These are phyloP conservation scores for Eilema sororculum DNA, from an alignment of 2,888 invertebrate species.

Conservation along the genomic window DNA sequence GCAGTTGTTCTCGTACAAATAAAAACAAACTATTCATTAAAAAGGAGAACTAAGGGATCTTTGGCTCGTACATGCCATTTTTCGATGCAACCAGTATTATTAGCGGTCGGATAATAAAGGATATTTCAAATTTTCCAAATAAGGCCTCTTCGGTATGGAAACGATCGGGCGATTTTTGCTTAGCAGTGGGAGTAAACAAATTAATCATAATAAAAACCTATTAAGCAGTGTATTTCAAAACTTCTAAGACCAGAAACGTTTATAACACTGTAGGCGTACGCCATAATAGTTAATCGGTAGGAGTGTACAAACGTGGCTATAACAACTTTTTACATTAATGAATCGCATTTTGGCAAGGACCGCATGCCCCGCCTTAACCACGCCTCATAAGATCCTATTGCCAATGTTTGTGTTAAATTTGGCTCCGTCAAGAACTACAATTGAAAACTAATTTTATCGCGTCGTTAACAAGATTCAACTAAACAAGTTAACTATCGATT, in stretches of 20 bases:
- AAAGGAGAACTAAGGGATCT: no score
- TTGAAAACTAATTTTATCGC: background rate
- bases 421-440: background rate
- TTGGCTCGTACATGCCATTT: no score
- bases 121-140: background rate
- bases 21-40: no score
- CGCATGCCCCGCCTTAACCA: slow-evolving; percentile 18
- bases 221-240: background rate
- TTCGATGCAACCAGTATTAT: background rate
- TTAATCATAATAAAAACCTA: background rate
- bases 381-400: slow-evolving; percentile 23
- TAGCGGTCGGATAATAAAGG: background rate
- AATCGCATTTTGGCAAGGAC: slow-evolving; percentile 29
- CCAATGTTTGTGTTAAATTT: slow-evolving; percentile 4
- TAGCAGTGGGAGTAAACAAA: background rate
- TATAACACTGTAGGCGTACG: slow-evolving; percentile 13
- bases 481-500: background rate
- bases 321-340: slow-evolving; percentile 17
- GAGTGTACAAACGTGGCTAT: slow-evolving; percentile 4
- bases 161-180: background rate
- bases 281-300: slow-evolving; percentile 13
- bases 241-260: background rate
- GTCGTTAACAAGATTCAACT: background rate
- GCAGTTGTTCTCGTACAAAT: no score
- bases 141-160: background rate